Evolutionary conservation across 37 sponge, comb jelly and placozoan genomes (phyloP).

Genomic region (Oscarella lobularis): DNA sequence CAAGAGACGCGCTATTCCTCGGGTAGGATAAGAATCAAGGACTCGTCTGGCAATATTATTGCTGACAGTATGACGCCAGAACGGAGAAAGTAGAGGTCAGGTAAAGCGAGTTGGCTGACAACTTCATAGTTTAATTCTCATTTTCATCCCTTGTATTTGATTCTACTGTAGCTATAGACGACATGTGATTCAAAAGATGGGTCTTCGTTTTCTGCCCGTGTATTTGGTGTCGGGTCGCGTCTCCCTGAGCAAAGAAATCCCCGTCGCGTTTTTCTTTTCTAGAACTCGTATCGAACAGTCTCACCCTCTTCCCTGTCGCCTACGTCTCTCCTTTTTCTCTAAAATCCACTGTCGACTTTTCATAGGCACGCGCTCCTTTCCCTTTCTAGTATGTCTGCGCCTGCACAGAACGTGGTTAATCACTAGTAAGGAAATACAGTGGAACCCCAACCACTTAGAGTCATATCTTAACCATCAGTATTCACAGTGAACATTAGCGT

Average conservation of each 20-base stretch:
- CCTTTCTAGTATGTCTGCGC: conserved; percentile 33
- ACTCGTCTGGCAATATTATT: conserved; percentile 50
- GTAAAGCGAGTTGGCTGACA: not conserved
- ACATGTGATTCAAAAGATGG: conserved; percentile 75
- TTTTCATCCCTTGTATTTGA: too few relatives aligned
- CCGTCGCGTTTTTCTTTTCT: too few relatives aligned
- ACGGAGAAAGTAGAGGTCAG: not conserved
- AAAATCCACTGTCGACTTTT: conserved; percentile 91
- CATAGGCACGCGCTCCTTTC: conserved; percentile 25
- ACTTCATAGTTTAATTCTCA: too few relatives aligned
- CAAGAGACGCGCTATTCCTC: conserved; percentile 87
- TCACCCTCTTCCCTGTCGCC: conserved; percentile 57
- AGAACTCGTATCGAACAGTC: too few relatives aligned
- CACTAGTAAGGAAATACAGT: too few relatives aligned
- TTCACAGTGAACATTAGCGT: too few relatives aligned
- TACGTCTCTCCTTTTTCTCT: conserved; percentile 78
- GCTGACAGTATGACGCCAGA: conserved; percentile 27
- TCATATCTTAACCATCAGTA: not conserved
- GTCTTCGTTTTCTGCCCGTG: conserved; percentile 89
- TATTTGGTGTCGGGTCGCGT: conserved; percentile 78
- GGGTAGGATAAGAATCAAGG: conserved; percentile 82
- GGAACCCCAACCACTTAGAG: not conserved
- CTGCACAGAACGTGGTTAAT: too few relatives aligned
- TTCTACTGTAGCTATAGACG: too few relatives aligned
- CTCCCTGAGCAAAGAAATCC: conserved; percentile 25